Evolutionary conservation across 2,113 vertebrate genomes (phyloP), one percentile per base, ranked within the genome.

Genomic region (Calidris pugnax): DNA sequence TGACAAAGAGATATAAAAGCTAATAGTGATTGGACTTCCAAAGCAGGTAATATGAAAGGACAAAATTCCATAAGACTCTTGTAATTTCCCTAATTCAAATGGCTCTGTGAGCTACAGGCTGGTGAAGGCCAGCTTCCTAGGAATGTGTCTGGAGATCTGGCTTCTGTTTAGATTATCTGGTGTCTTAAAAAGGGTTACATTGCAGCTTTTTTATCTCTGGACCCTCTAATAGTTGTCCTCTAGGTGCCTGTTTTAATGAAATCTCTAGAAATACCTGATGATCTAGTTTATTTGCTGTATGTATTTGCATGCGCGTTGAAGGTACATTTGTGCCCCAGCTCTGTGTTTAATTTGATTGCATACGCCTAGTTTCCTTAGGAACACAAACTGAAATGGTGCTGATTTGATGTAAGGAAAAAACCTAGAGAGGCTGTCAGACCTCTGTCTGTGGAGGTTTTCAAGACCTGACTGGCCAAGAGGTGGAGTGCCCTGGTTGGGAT

Each of bases 11-110:
- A 5, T 56, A 33, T 8, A 37, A 51, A 73, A 77, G 4, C 12
- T 27, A 68, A 37, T 30, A 63, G 22, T 43, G 4, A 14, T 24
- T 47, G 8, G 2, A 5, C 85, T 90, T 76, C 27, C n/a, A 48
- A 62, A 43, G 39, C 1, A 5, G 28, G 9, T 87, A 41, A 27
- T 75, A 37, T 2, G 26, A 50, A 59, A 56, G 53, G 33, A 56
- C 11, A 35, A 47, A 74, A 47, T 78, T 55, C 57, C 4, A 0
- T 28, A 56, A 63, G 23, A 21, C 8, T 72, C 55, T 37, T 1
- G 0, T 60, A 14, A 27, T 66, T 71, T 71, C 10, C 3, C 8
- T 90, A 0, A 15, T 75, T 0, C 8, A 18, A 74, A 27, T 2
- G 5, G 8, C 24, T 87, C 33, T 51, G 0, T 57, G 35, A 81